Conservation (phyloP, 1,140 invertebrate species). For the Phthorimaea operculella region DNA sequence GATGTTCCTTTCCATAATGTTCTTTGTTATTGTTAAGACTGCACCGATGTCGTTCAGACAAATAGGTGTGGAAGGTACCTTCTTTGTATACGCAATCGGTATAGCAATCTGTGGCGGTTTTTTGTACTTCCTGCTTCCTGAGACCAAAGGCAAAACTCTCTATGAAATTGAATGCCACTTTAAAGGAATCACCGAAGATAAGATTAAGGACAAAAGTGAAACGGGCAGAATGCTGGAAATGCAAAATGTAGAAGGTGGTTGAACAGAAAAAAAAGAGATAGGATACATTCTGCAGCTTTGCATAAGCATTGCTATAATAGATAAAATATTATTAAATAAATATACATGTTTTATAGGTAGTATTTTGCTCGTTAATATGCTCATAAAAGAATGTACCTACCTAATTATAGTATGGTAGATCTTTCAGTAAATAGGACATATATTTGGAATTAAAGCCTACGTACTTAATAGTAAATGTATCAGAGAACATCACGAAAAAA, state of each 20-base stretch:
- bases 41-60: constrained; percentile 65
- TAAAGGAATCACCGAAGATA: constrained; percentile 30
- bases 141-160: constrained; percentile 76
- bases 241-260: constrained; percentile 47
- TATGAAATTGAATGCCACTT: constrained; percentile 72
- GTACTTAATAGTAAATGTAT: too few relatives aligned
- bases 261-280: constrained; percentile 30
- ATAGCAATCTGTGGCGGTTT: constrained; percentile 70
- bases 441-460: neutral
- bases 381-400: too few relatives aligned
- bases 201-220: constrained; percentile 25
- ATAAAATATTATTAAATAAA: neutral
- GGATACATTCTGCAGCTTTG: constrained; percentile 36
- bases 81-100: constrained; percentile 70
- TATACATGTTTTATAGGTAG: neutral
- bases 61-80: constrained; percentile 69
- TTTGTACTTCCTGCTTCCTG: constrained; percentile 72
- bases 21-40: constrained; percentile 74
- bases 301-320: constrained; percentile 6
- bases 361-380: neutral
- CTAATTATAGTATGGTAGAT: too few relatives aligned
- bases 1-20: constrained; percentile 70
- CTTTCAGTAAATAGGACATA: too few relatives aligned
- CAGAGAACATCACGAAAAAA: too few relatives aligned
- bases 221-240: constrained; percentile 51